Base-by-base conservation (phyloP, 2,888 invertebrate species). In the Eurytoma adleriae region DNA sequence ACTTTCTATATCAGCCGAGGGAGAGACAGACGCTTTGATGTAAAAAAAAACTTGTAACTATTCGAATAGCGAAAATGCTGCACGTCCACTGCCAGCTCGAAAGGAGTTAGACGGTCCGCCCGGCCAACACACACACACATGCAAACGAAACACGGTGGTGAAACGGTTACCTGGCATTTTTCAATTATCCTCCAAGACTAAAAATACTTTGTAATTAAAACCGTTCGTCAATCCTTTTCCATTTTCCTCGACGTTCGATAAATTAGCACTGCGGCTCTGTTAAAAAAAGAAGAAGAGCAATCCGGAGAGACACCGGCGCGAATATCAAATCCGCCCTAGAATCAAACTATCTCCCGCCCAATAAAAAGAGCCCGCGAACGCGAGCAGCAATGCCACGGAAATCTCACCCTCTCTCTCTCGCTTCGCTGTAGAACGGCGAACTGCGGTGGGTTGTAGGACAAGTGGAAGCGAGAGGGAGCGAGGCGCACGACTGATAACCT, bases 151-250 rank as follows among this genome's bases (percentile, higher is more conserved):
- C 20, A 54, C 54, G 12, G 50, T 2, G 64, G 16, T 18, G 71
- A 75, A 74, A 62, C 74, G 59, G 52, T 54, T 40, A 70, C 14
- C 74, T 66, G 70, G 30, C 73, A 73, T 77, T 77, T 80, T 80
- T 74, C 78, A 78, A 81, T 81, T 78, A 70, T 73, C 62, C 18
- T 20, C 57, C 40, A 16, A 0, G 68, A 70, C 68, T 81, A 76
- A 81, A 78, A 81, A 81, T 81, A 71, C 72, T 64, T 73, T 75
- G 75, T 81, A 81, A 78, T 81, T 81, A 81, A 75, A 75, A 68
- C 78, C 24, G 54, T 59, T 78, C 66, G 56, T 71, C 70, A 67
- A 75, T 70, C 75, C 71, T 78, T 76, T 54, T 24, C 70, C 24
- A 72, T 64, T 64, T 57, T 64, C 10, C 59, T 48, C 61, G 72